phyloP scores from a whole-genome alignment of 2,888 invertebrate species.

The Cerastis rubricosa region DNA sequence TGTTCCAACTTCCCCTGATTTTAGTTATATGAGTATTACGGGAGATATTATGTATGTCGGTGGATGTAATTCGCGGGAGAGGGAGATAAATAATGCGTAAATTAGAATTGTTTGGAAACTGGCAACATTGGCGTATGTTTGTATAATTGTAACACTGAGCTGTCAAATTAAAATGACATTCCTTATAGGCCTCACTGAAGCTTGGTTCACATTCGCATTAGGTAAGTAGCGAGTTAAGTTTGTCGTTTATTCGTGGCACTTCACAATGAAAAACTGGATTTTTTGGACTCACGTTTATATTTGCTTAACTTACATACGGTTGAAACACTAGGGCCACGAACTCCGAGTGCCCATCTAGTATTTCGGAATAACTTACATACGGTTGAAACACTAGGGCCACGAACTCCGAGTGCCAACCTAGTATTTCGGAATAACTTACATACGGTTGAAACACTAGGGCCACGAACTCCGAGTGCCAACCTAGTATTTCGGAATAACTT shows the following conservation, averaged over 20 bases:
- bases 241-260: background rate
- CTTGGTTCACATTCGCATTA: background rate
- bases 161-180: background rate
- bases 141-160: slow-evolving; percentile 9
- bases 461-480: background rate
- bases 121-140: slow-evolving; percentile 18
- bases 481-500: too few species aligned
- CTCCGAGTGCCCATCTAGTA: background rate
- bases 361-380: background rate
- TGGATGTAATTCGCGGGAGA: slow-evolving; percentile 16
- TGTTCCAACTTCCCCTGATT: slow-evolving; percentile 57
- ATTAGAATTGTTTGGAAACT: slow-evolving; percentile 32
- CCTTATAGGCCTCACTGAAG: background rate
- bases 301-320: background rate
- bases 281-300: background rate
- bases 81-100: slow-evolving; percentile 24
- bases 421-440: too few species aligned
- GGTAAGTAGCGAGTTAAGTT: background rate
- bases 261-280: background rate
- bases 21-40: slow-evolving; percentile 54
- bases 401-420: background rate
- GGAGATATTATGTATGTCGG: slow-evolving; percentile 26
- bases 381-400: background rate
- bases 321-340: background rate
- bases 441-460: background rate